These are phyloP conservation scores for Oxyura jamaicensis DNA, from an alignment of 2,113 vertebrate genomes.

Conservation along the genomic window DNA sequence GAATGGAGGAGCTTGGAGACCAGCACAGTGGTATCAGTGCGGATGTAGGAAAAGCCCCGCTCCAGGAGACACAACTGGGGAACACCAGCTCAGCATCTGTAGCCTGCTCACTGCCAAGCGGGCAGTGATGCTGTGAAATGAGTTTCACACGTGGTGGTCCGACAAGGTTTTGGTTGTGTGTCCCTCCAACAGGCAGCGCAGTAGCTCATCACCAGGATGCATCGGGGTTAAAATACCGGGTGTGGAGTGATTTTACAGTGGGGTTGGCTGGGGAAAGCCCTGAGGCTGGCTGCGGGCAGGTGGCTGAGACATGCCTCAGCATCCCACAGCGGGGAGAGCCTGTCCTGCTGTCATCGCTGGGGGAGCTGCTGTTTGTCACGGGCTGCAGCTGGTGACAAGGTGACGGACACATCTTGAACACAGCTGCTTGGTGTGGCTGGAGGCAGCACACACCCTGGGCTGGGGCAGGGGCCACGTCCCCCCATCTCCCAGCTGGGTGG, in stretches of 20 bases:
- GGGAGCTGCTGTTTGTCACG: background rate
- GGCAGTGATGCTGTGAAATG: background rate
- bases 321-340: background rate
- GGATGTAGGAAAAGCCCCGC: background rate
- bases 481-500: background rate
- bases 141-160: accelerated
- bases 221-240: background rate
- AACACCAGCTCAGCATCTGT: background rate
- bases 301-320: background rate
- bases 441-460: background rate
- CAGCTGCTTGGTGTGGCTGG: background rate
- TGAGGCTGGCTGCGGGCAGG: background rate
- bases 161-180: background rate
- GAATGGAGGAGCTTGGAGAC: background rate
- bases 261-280: background rate
- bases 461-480: background rate
- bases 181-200: background rate
- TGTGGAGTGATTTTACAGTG: background rate
- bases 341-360: conserved; percentile 17
- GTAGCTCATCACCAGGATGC: background rate
- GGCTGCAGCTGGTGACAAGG: conserved; percentile 4
- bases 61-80: background rate
- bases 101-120: background rate
- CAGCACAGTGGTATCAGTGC: accelerated
- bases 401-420: background rate